phyloP scores from a whole-genome alignment of 1,140 invertebrate species.

The Hylaeus volcanicus region DNA sequence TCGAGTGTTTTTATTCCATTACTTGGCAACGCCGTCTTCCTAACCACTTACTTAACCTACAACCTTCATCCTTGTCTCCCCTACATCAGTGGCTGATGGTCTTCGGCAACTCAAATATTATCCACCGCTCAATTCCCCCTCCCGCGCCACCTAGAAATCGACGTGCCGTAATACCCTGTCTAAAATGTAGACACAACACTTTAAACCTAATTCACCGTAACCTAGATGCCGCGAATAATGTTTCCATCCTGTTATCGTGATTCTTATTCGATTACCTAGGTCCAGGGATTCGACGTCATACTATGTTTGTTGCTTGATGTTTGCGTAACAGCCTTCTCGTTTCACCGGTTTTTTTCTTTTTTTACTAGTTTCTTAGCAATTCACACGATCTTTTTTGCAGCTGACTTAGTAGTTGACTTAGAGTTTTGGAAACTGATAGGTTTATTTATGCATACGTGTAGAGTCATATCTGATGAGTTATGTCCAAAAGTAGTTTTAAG shows the following conservation, averaged over 20 bases:
- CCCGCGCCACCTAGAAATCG: neutral
- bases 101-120: conserved; percentile 74
- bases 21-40: conserved; percentile 65
- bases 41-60: conserved; percentile 75
- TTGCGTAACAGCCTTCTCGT: neutral
- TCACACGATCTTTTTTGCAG: too few relatives aligned
- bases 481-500: too few relatives aligned
- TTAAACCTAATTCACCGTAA: conserved; percentile 45
- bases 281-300: neutral
- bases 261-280: conserved; percentile 36
- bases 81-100: conserved; percentile 46
- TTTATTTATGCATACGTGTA: too few relatives aligned
- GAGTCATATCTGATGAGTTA: too few relatives aligned
- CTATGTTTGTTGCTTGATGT: neutral
- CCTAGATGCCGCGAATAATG: conserved; percentile 34
- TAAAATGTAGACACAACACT: conserved; percentile 23
- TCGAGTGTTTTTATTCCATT: conserved; percentile 77
- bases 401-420: too few relatives aligned
- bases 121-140: conserved; percentile 58
- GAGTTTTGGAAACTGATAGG: too few relatives aligned
- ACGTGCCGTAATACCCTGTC: neutral
- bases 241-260: conserved; percentile 31
- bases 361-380: too few relatives aligned
- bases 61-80: conserved; percentile 59
- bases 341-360: neutral